phyloP scores from a whole-genome alignment of 2,113 vertebrate genomes.

The Heteronetta atricapilla region DNA sequence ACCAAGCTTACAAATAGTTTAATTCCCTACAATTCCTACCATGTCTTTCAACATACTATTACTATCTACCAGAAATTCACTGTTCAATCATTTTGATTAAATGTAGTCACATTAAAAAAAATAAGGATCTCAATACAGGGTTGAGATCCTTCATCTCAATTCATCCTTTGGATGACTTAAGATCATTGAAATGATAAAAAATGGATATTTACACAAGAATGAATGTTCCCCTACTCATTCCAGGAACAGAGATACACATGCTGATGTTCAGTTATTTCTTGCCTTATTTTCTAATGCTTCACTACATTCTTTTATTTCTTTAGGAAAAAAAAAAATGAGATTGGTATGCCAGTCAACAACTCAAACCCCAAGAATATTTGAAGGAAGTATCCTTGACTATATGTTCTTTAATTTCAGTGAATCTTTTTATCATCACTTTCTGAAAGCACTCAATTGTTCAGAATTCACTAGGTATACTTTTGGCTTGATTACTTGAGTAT shows the following conservation, averaged over 20 bases:
- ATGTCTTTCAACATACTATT: neutral
- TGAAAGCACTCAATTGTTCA: neutral
- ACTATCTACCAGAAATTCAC: neutral
- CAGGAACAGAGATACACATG: neutral
- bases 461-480: constrained; percentile 7
- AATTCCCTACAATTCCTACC: neutral
- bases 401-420: neutral
- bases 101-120: neutral
- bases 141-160: neutral
- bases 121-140: neutral
- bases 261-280: neutral
- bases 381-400: neutral
- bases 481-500: constrained; percentile 36
- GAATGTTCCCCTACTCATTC: neutral
- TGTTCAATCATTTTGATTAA: neutral
- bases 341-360: neutral
- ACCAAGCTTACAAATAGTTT: neutral
- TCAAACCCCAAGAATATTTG: neutral
- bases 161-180: neutral
- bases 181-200: neutral
- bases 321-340: neutral
- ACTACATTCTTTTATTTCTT: neutral
- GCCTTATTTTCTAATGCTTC: neutral
- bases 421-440: neutral
- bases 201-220: neutral